phyloP scores from a whole-genome alignment of 2,888 invertebrate genomes.

The Scaptomyza caliginosa region DNA sequence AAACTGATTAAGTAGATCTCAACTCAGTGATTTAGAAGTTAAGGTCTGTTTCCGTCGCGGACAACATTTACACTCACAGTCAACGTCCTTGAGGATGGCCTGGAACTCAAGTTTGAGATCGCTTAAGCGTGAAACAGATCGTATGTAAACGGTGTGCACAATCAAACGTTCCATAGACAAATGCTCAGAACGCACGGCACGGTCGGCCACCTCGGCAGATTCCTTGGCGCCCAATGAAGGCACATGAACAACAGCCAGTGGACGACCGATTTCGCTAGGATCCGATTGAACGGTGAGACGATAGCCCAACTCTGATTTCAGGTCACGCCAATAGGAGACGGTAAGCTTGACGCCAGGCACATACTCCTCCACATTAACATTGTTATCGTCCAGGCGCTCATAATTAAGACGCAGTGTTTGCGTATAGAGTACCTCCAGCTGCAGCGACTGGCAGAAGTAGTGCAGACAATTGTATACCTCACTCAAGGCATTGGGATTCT shows the following conservation, averaged over 20 bases:
- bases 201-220: constrained; percentile 88
- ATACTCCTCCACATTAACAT: constrained; percentile 95
- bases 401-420: constrained; percentile 94
- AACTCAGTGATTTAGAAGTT: not conserved
- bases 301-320: constrained; percentile 93
- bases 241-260: constrained; percentile 89
- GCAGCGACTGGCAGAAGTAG: constrained; percentile 97
- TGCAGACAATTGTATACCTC: constrained; percentile 94
- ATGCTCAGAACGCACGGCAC: constrained; percentile 93
- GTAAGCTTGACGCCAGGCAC: constrained; percentile 93
- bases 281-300: constrained; percentile 95
- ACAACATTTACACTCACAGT: constrained; percentile 87
- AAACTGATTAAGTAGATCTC: not conserved
- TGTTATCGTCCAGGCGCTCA: constrained; percentile 95
- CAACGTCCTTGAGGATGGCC: constrained; percentile 87
- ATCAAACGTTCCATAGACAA: constrained; percentile 97
- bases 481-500: constrained; percentile 90
- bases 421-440: constrained; percentile 94
- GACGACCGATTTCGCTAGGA: constrained; percentile 90
- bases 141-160: constrained; percentile 97
- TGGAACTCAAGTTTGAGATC: constrained; percentile 89
- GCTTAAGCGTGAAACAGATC: constrained; percentile 92
- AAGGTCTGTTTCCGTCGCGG: not conserved
- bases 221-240: constrained; percentile 85
- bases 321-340: constrained; percentile 95